Conservation (phyloP, 2,797 vertebrate genomes). For the Melanotaenia pygmaea region DNA sequence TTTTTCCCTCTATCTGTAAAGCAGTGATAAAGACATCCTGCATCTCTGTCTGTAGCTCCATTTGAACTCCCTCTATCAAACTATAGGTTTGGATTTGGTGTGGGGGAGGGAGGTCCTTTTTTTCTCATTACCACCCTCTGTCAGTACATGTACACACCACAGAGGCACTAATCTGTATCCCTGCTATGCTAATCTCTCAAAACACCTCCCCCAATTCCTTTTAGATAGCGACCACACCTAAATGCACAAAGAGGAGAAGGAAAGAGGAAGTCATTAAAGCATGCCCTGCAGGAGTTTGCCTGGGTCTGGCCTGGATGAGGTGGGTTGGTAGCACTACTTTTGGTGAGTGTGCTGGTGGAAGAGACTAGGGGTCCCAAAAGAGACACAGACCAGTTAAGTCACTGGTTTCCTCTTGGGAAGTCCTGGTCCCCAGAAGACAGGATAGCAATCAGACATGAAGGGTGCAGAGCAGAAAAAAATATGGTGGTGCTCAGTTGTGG, state of each 20-base stretch:
- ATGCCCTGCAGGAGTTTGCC: slow-evolving; percentile 74
- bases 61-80: slow-evolving; percentile 68
- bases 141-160: slow-evolving; percentile 72
- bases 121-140: slow-evolving; percentile 79
- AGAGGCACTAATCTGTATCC: slow-evolving; percentile 77
- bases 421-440: slow-evolving; percentile 61
- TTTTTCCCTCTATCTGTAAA: slow-evolving; percentile 62
- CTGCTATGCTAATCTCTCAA: slow-evolving; percentile 82
- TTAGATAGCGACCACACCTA: slow-evolving; percentile 71
- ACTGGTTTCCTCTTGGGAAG: slow-evolving; percentile 44
- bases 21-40: slow-evolving; percentile 67
- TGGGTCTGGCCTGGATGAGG: slow-evolving; percentile 55
- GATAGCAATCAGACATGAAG: slow-evolving; percentile 73
- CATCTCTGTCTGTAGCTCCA: slow-evolving; percentile 63
- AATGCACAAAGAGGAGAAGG: slow-evolving; percentile 60
- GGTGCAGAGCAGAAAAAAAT: slow-evolving; percentile 57
- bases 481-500: slow-evolving; percentile 38
- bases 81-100: slow-evolving; percentile 39
- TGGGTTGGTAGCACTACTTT: slow-evolving; percentile 50
- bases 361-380: slow-evolving; percentile 42
- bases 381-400: slow-evolving; percentile 53
- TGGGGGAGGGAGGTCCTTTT: slow-evolving; percentile 49
- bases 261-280: slow-evolving; percentile 83
- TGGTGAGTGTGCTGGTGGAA: slow-evolving; percentile 47
- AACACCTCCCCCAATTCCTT: slow-evolving; percentile 38